Base-by-base conservation (phyloP, 1,140 invertebrate species). In the Melanaphis sacchari region DNA sequence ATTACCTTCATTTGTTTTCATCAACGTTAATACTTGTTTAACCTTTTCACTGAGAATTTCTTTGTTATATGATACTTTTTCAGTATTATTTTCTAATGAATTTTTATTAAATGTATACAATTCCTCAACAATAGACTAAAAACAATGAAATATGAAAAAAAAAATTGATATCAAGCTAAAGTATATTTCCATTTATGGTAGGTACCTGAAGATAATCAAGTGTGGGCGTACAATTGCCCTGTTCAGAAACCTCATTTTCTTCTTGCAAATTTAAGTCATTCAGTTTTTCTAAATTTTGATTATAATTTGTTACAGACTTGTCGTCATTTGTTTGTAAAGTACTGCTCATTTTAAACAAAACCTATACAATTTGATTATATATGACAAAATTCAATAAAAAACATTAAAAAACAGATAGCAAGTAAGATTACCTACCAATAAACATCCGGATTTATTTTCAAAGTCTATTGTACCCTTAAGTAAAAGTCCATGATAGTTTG, bases 1-100 rank as follows among this genome's bases (percentile, higher is more conserved):
- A 36, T 36, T 88, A 93, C 91, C 91, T 85, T 93, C 91, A 15
- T 93, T 93, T 49, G 54, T 38, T 82, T 85, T 93, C 81, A 93
- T 40, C 36, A 93, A 52, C 24, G 31, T 21, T 31, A 22, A 85
- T 41, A 93, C 91, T 41, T 40, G 21, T 40, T 85, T 38, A 41
- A 93, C n/a, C 24, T 93, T 93, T 41, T 93, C 81, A 31, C 22
- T 52, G 9, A 85, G 36, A 4, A 52, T 6, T 85, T 46, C 26
- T 49, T 82, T 82, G 49, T 85, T 26, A 1, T 81, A n/a, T 31
- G 76, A n/a, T n/a, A 49, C 11, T 1, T 92, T 84, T 24, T 92
- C 76, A 7, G 81, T 40, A 40, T 54, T 85, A 22, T n/a, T 31
- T 93, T 93, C 91, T 24, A 41, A 52, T 26, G 49, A 52, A 38